Evolutionary conservation across 2,113 vertebrate species (phyloP).

Genomic region (Lagopus muta): DNA sequence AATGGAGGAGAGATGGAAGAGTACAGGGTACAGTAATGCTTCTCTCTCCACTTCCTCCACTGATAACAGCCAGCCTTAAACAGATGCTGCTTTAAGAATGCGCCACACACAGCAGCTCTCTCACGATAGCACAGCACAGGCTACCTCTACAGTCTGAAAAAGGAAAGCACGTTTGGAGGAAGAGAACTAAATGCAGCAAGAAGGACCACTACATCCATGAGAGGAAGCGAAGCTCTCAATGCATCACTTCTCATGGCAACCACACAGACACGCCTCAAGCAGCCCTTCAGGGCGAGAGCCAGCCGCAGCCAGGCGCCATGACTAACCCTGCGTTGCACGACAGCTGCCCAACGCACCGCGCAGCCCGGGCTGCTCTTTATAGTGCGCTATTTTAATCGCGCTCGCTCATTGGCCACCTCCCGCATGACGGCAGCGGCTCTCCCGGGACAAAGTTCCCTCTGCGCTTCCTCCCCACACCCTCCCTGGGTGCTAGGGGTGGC

Average conservation of each 20-base stretch:
- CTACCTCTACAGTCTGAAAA: neutral
- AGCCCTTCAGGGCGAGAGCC: neutral
- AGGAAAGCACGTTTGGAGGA: fast-evolving
- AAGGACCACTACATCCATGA: neutral
- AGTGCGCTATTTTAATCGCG: slow-evolving; percentile 20
- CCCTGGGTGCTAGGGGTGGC: neutral
- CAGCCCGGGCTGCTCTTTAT: neutral
- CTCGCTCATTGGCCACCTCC: neutral
- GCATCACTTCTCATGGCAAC: fast-evolving
- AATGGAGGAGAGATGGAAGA: neutral
- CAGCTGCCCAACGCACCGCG: neutral
- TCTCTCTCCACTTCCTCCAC: neutral
- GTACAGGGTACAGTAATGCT: neutral
- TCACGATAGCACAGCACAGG: fast-evolving
- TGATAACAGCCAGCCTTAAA: neutral
- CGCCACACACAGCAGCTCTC: fast-evolving
- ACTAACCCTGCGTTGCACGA: fast-evolving
- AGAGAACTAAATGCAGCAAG: fast-evolving
- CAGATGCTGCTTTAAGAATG: neutral
- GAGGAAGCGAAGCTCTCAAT: neutral
- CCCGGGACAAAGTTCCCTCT: neutral
- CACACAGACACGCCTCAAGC: neutral
- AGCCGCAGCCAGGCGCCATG: too few species aligned
- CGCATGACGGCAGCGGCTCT: neutral
- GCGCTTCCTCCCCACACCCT: too few species aligned